These are phyloP conservation scores for Ferrisia virgata DNA, from an alignment of 2,888 invertebrate genomes.

Conservation along the genomic window DNA sequence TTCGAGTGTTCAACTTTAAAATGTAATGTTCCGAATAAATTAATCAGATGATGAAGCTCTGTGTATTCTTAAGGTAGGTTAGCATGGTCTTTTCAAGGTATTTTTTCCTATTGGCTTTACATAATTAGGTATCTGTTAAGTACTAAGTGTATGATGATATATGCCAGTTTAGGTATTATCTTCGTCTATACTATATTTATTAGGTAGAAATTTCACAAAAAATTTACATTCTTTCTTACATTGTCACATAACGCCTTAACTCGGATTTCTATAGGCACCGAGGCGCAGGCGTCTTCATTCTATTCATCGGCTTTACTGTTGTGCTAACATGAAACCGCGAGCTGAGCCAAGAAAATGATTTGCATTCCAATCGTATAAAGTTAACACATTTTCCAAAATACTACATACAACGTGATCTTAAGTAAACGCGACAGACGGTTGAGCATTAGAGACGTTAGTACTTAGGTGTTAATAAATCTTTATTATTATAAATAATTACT, in stretches of 20 bases:
- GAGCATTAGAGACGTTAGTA: not conserved
- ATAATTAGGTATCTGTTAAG: too few species aligned
- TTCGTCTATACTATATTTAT: not conserved
- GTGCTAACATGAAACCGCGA: not conserved
- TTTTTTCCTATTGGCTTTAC: too few species aligned
- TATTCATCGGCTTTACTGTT: not conserved
- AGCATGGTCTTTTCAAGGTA: too few species aligned
- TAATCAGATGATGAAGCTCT: too few species aligned
- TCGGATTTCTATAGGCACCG: not conserved
- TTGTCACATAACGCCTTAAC: not conserved
- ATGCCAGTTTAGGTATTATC: too few species aligned
- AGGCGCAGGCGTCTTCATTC: not conserved
- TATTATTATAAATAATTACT: not conserved
- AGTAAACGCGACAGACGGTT: not conserved
- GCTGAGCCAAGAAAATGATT: not conserved
- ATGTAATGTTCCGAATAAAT: too few species aligned
- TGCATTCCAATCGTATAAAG: slow-evolving; percentile 22
- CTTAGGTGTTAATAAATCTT: slow-evolving; percentile 10
- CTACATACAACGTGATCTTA: not conserved
- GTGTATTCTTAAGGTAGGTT: too few species aligned
- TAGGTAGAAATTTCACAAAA: not conserved
- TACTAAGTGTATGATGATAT: too few species aligned
- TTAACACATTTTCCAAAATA: slow-evolving; percentile 1
- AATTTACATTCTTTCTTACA: not conserved
- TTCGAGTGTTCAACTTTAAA: too few species aligned